phyloP scores from a whole-genome alignment of 2,888 invertebrate genomes.

The Agrotis exclamationis region DNA sequence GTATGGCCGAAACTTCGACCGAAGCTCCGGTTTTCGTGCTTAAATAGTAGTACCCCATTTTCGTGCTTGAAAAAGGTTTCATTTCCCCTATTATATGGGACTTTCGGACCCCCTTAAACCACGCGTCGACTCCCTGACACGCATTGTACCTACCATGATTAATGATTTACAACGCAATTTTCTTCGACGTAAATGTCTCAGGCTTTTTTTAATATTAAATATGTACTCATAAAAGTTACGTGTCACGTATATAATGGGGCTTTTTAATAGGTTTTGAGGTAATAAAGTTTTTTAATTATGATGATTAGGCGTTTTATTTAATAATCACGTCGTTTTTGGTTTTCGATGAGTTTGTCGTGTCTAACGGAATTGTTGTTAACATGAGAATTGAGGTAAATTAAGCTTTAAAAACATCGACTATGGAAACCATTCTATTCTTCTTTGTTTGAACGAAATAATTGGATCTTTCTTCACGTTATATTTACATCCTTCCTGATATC shows the following conservation, averaged over 20 bases:
- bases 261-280: constrained; percentile 61
- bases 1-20: too few species aligned
- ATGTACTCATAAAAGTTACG: constrained; percentile 65
- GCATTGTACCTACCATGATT: constrained; percentile 88
- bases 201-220: constrained; percentile 65
- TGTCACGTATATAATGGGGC: constrained; percentile 61
- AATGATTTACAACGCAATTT: constrained; percentile 88
- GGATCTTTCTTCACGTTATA: too few species aligned
- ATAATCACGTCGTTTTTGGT: constrained; percentile 42
- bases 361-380: constrained; percentile 24
- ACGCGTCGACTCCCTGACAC: constrained; percentile 84
- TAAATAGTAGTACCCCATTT: too few species aligned
- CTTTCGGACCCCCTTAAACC: constrained; percentile 84
- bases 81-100: constrained; percentile 86
- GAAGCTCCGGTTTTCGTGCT: too few species aligned
- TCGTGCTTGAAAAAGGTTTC: constrained; percentile 73
- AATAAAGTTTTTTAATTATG: constrained; percentile 55
- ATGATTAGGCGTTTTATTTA: constrained; percentile 51
- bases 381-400: constrained; percentile 3
- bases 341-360: constrained; percentile 33
- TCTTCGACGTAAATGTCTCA: constrained; percentile 79
- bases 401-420: background rate
- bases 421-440: too few species aligned
- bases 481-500: too few species aligned
- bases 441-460: too few species aligned